Evolutionary conservation across 1,140 invertebrate species (phyloP), one percentile per base, ranked within the genome.

Genomic region (Drosophila suzukii): DNA sequence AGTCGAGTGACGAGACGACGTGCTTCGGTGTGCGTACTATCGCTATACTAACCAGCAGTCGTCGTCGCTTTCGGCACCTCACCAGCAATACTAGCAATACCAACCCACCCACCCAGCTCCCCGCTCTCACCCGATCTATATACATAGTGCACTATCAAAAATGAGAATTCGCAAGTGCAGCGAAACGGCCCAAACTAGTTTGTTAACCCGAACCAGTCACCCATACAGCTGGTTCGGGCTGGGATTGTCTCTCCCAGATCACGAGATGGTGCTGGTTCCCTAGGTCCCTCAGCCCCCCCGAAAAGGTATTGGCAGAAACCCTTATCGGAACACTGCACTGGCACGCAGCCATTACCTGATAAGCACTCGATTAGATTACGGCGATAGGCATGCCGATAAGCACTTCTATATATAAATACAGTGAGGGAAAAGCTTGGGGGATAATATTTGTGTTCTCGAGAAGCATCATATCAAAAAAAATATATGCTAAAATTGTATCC

Each of bases 101-200:
- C 7, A 34, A 2, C 32, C 7, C 32, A 34, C 7, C 17, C 43
- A 4, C 17, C 67, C 30, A 7, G 34, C 17, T 2, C 11, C 20
- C 38, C 27, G 15, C 43, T 24, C 39, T 11, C 6, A 6, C 24
- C 41, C 8, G 41, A 27, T 41, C 32, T 15, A 49, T 51, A 61
- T 56, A 61, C 27, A 47, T 68, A 59, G 61, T 81, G 65, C 78
- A 72, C 78, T 68, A 82, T 82, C 79, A 34, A 68, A 81, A 81
- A 66, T 81, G 58, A 53, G 73, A 58, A 72, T 55, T 80, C 55
- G 77, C 56, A 43, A 54, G 51, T 58, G 54, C 74, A 73, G 44
- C 60, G 36, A 74, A 46, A 66, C 46, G 61, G 46, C 66, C 70
- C 67, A 77, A 82, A 82, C 80, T 78, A 62, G 80, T 82, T 83